These are phyloP conservation scores for Amblyopsis rosae DNA, from an alignment of 2,113 vertebrate genomes.

Conservation along the genomic window DNA sequence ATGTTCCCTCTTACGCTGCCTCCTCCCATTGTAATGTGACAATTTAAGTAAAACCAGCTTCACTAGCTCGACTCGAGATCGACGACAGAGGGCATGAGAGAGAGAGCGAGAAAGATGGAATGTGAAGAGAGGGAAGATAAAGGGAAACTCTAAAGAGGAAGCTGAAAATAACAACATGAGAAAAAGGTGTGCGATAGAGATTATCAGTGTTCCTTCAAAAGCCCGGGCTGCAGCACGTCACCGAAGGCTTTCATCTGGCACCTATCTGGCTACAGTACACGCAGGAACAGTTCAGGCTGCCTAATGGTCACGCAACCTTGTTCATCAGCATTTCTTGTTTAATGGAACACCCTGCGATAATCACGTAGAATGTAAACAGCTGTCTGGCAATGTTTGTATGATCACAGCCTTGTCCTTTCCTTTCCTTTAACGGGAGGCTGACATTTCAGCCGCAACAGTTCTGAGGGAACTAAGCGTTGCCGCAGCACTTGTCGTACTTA, in stretches of 20 bases:
- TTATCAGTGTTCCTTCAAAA: conserved; percentile 41
- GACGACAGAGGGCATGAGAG: neutral
- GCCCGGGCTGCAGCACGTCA: conserved; percentile 32
- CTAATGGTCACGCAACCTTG: conserved; percentile 42
- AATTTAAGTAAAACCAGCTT: conserved; percentile 57
- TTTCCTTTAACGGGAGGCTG: conserved; percentile 4
- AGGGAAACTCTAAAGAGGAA: conserved; percentile 46
- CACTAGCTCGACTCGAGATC: conserved; percentile 7
- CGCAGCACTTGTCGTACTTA: conserved; percentile 4
- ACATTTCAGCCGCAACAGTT: conserved; percentile 7
- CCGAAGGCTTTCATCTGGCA: conserved; percentile 60
- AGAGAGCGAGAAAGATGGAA: conserved; percentile 9
- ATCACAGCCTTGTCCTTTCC: neutral
- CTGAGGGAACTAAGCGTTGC: conserved; percentile 31
- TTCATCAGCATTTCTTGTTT: conserved; percentile 39
- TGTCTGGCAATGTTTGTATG: conserved; percentile 12
- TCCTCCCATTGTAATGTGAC: conserved; percentile 29
- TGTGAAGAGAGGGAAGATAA: conserved; percentile 9
- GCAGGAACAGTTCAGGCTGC: conserved; percentile 35
- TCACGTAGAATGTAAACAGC: conserved; percentile 15
- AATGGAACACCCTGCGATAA: conserved; percentile 49
- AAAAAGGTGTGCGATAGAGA: conserved; percentile 32
- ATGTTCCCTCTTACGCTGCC: conserved; percentile 33
- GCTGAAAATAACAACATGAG: conserved; percentile 34
- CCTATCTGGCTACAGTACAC: conserved; percentile 43